Conservation (phyloP, 2,113 vertebrate species). For the Bufo gargarizans region DNA sequence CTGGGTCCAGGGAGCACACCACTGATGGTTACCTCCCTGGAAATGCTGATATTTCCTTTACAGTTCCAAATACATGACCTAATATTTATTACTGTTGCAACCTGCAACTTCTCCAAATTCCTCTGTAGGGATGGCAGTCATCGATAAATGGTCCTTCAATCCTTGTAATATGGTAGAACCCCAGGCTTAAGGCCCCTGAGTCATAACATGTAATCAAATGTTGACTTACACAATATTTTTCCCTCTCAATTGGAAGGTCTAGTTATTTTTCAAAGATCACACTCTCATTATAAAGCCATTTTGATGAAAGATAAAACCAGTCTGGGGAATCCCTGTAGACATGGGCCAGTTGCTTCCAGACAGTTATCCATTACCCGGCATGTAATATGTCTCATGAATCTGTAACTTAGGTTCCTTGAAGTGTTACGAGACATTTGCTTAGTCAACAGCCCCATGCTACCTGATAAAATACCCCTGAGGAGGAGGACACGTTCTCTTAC, state of each 20-base stretch:
- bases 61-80: not conserved
- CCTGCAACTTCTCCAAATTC: not conserved
- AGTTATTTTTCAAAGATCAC: not conserved
- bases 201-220: not conserved
- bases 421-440: constrained; percentile 20
- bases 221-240: not conserved
- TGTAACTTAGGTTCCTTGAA: constrained; percentile 16
- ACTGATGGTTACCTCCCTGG: not conserved
- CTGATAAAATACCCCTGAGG: constrained; percentile 22
- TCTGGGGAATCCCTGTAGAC: constrained; percentile 27
- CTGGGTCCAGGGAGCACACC: not conserved
- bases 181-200: not conserved
- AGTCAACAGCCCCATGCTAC: constrained; percentile 26
- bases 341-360: not conserved
- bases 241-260: not conserved
- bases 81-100: not conserved
- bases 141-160: not conserved
- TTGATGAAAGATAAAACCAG: not conserved
- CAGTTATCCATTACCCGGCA: constrained; percentile 44
- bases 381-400: constrained; percentile 7
- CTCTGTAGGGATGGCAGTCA: not conserved
- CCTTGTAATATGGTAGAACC: not conserved
- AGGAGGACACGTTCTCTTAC: not conserved
- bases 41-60: not conserved
- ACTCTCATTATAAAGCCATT: constrained; percentile 25